Evolutionary conservation across 2,888 invertebrate species (phyloP), one percentile per base, ranked within the genome.

Genomic region (Ceratothoa steindachneri): DNA sequence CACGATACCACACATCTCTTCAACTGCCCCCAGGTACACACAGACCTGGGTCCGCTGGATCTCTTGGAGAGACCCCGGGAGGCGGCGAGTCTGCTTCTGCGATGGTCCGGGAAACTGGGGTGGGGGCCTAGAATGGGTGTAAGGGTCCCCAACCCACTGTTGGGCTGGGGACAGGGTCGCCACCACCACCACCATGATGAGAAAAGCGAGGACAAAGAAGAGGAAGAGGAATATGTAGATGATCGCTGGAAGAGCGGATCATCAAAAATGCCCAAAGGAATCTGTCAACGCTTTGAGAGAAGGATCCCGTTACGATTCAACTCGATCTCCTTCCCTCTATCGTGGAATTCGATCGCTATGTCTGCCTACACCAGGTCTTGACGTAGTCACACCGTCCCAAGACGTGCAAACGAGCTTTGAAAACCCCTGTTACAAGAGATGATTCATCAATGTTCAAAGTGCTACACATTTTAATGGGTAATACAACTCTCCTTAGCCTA

Each of bases 381-480:
- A 27, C 7, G 28, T 5, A 7, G 9, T 19, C 66, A 12, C 29
- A 9, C 9, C 66, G 5, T n/a, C 28, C 7, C 7, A 28, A 12
- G 29, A 66, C 29, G 24, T 30, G 4, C 15, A 22, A 27, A 29
- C 27, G 30, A 71, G 30, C 30, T 66, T 66, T 52, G 71, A 71
- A 29, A 71, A 71, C n/a, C 71, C 71, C 12, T 71, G 71, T 29
- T 71, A 71, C 66, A 41, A 71, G 28, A 71, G 71, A 71, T 71
- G 71, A 71, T 71, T 71, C 51, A 71, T 9, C 15, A 41, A 41
- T n/a, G n/a, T n/a, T n/a, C n/a, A n/a, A n/a, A n/a, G n/a, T n/a
- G n/a, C n/a, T n/a, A n/a, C n/a, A n/a, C n/a, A n/a, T n/a, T n/a
- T n/a, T n/a, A n/a, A n/a, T n/a, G n/a, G n/a, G n/a, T n/a, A n/a